phyloP scores from a whole-genome alignment of 2,888 invertebrate species.

The Euplexia lucipara region DNA sequence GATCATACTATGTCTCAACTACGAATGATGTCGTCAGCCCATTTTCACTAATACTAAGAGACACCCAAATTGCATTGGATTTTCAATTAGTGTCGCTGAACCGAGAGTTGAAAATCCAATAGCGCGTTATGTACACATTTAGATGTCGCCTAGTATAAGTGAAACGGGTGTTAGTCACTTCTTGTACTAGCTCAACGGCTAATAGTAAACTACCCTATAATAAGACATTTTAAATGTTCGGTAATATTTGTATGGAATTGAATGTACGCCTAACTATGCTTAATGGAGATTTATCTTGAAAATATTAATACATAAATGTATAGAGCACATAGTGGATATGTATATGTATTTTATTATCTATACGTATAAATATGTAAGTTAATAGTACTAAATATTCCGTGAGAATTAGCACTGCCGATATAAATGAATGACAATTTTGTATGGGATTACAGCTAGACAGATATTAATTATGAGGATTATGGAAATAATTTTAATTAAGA shows the following conservation, averaged over 20 bases:
- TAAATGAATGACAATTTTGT: background rate
- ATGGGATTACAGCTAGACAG: conserved; percentile 8
- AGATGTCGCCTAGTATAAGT: too few relatives aligned
- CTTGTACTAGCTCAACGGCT: conserved; percentile 34
- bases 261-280: conserved; percentile 56
- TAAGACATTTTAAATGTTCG: conserved; percentile 59
- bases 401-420: conserved; percentile 52
- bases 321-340: conserved; percentile 48
- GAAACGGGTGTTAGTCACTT: background rate
- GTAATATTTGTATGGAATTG: conserved; percentile 52
- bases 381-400: conserved; percentile 37
- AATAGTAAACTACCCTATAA: conserved; percentile 22
- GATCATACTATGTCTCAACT: background rate
- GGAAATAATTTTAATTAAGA: background rate
- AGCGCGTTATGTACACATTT: too few relatives aligned
- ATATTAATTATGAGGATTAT: conserved; percentile 17
- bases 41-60: too few relatives aligned
- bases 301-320: conserved; percentile 29
- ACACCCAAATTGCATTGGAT: too few relatives aligned
- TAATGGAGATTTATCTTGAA: conserved; percentile 42
- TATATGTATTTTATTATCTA: conserved; percentile 32
- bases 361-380: conserved; percentile 1
- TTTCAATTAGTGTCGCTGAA: too few relatives aligned
- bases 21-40: background rate
- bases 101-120: too few relatives aligned